Conservation (phyloP, 2,113 vertebrate species). For the Hemiprocne comata region DNA sequence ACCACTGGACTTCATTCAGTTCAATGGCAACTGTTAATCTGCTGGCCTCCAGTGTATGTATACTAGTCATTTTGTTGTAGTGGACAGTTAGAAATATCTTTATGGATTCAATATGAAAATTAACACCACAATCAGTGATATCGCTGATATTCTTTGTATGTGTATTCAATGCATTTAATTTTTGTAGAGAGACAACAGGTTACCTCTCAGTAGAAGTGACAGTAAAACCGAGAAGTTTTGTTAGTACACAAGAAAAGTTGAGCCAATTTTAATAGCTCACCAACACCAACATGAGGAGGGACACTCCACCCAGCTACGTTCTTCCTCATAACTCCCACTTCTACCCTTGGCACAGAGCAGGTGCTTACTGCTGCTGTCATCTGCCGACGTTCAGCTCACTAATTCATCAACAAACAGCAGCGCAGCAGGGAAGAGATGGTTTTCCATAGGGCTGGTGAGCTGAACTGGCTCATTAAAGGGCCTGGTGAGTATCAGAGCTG, state of each 20-base stretch:
- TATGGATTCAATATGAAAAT: background rate
- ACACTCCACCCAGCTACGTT: background rate
- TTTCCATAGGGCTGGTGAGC: background rate
- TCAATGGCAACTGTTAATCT: background rate
- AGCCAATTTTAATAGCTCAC: background rate
- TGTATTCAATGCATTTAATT: background rate
- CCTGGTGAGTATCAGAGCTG: background rate
- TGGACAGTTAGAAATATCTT: background rate
- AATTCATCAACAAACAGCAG: background rate
- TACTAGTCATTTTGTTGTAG: background rate
- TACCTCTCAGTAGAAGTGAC: background rate
- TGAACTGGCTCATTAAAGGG: background rate
- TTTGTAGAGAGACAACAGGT: background rate
- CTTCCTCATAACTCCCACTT: background rate
- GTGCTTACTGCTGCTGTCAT: background rate
- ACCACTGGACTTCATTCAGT: background rate
- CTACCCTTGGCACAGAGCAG: background rate
- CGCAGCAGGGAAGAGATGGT: background rate
- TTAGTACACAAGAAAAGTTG: background rate
- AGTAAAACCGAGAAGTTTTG: background rate
- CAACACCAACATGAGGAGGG: rapidly evolving
- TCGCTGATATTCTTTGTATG: background rate
- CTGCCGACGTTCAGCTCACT: background rate
- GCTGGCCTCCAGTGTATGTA: background rate
- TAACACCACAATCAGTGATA: background rate